A percentile compares a stretch with the other conserved stretches of the same genome.
phyloP scores from a whole-genome alignment of 1,140 invertebrate species.

The Drosophila chauvacae region DNA sequence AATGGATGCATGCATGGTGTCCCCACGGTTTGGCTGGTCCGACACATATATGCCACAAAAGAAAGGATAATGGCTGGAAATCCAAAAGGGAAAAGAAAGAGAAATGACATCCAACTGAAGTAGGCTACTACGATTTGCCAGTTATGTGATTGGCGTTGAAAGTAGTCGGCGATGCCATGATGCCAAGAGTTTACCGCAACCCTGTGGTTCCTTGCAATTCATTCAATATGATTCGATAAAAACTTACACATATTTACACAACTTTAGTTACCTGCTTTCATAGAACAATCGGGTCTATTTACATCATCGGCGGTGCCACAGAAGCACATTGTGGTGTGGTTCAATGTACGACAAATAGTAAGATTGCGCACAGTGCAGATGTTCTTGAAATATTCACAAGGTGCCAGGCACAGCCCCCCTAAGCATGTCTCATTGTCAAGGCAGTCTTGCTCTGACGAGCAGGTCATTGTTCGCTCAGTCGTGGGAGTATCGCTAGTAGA shows the following conservation, averaged over 20 bases:
- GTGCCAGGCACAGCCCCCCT: conserved; percentile 86
- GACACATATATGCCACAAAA: conserved; percentile 58
- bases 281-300: conserved; percentile 85
- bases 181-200: conserved; percentile 70
- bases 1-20: conserved; percentile 65
- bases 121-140: conserved; percentile 73
- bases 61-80: conserved; percentile 35
- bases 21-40: conserved; percentile 47
- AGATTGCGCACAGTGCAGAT: conserved; percentile 59
- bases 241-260: conserved; percentile 68
- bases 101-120: conserved; percentile 67
- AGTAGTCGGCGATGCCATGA: conserved; percentile 65
- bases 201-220: conserved; percentile 75
- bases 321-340: conserved; percentile 86
- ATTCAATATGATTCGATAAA: conserved; percentile 68
- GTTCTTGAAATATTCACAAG: conserved; percentile 85
- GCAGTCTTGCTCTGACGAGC: conserved; percentile 85
- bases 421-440: conserved; percentile 86
- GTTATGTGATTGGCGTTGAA: conserved; percentile 70
- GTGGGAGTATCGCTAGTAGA: conserved; percentile 9
- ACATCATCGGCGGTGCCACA: conserved; percentile 83
- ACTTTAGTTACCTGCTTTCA: conserved; percentile 86
- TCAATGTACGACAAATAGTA: conserved; percentile 84
- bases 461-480: conserved; percentile 30
- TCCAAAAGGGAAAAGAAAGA: conserved; percentile 40